Evolutionary conservation across 92 coral and sea anemone species (phyloP).

Genomic region (Epizoanthus illoricatus): DNA sequence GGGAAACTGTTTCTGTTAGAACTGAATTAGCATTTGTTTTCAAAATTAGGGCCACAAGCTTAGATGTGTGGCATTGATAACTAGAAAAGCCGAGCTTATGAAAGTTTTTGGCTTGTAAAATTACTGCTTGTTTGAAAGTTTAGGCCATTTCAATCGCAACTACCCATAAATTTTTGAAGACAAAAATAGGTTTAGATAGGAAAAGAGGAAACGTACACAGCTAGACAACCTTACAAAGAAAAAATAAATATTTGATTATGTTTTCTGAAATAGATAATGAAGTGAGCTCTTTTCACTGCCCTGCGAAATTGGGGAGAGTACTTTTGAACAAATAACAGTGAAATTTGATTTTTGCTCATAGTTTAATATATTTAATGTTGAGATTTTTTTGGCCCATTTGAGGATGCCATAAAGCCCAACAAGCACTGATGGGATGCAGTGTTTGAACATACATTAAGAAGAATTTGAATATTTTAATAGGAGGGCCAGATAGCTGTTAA

Average conservation of each 20-base stretch:
- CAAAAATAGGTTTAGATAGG: neutral
- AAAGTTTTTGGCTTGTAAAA: neutral
- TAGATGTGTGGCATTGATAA: neutral
- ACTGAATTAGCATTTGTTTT: neutral
- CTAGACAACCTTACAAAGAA: conserved; percentile 17
- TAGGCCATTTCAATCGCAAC: conserved; percentile 20
- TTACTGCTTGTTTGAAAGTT: conserved; percentile 1
- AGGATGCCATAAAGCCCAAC: too few species aligned
- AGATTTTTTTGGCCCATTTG: conserved; percentile 1
- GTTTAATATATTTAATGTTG: conserved; percentile 34
- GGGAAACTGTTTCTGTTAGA: neutral
- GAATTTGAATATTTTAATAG: conserved; percentile 30
- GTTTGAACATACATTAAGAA: neutral
- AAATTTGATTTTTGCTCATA: conserved; percentile 29
- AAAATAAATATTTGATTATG: conserved; percentile 15
- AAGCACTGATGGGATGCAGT: too few species aligned
- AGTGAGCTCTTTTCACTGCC: neutral
- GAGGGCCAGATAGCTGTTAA: neutral
- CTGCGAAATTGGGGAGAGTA: conserved; percentile 22
- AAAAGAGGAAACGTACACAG: conserved; percentile 20
- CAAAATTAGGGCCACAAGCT: neutral
- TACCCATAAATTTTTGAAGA: conserved; percentile 21
- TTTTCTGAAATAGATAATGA: neutral
- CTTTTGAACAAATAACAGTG: conserved; percentile 29
- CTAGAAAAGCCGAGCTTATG: neutral